Evolutionary conservation across 2,797 vertebrate species (phyloP).

Genomic region (Epinephelus coioides): DNA sequence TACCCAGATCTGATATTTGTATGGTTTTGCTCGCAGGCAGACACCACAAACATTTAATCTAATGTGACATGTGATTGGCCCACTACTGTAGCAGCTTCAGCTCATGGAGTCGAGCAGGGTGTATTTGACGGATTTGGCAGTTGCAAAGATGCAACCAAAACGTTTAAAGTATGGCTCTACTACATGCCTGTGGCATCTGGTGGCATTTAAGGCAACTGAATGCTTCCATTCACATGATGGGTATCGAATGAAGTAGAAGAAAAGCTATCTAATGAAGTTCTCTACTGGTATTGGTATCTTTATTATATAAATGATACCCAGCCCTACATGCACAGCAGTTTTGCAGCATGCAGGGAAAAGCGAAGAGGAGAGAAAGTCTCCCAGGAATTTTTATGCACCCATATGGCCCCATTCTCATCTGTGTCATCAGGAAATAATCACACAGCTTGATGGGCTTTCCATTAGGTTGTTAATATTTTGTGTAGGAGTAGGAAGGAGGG

Average conservation of each 20-base stretch:
- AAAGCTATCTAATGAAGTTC: too few species aligned
- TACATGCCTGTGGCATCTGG: too few species aligned
- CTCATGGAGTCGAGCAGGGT: too few species aligned
- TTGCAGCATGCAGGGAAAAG: neutral
- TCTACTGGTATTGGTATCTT: too few species aligned
- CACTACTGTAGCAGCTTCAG: neutral
- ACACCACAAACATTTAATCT: neutral
- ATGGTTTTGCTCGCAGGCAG: neutral
- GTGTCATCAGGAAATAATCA: conserved; percentile 64
- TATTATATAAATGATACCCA: too few species aligned
- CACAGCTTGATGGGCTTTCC: conserved; percentile 57
- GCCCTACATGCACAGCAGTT: conserved; percentile 13
- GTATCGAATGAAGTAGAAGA: too few species aligned
- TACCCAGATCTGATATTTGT: neutral
- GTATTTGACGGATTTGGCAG: too few species aligned
- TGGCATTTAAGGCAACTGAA: too few species aligned
- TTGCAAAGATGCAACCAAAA: too few species aligned
- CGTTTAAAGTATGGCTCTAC: too few species aligned
- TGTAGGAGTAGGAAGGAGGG: conserved; percentile 39
- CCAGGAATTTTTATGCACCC: conserved; percentile 25
- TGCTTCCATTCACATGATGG: too few species aligned
- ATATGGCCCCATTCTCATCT: conserved; percentile 8
- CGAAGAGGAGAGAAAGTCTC: conserved; percentile 18
- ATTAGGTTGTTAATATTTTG: conserved; percentile 55
- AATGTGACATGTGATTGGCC: neutral